Base-by-base conservation (phyloP, 2,888 invertebrate species). In the Chloroclysta siterata region DNA sequence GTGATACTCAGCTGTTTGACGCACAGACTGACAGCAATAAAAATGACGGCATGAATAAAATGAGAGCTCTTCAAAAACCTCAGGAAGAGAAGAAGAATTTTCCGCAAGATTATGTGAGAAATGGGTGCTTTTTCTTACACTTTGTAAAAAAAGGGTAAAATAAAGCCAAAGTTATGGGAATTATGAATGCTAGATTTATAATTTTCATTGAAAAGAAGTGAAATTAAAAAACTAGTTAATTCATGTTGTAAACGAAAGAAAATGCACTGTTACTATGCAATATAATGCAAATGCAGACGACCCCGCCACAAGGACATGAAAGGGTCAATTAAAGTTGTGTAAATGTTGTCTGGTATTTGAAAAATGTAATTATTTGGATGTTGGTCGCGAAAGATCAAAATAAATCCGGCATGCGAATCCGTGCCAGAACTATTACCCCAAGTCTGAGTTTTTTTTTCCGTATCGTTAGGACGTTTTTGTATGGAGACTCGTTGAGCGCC, bases 321-420 rank as follows among this genome's bases (percentile, higher is more conserved):
- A 60, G 46, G 39, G 41, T 44, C 47, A 60, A 60, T 55, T 47
- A 33, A 52, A 55, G 69, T 82, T 81, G 74, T 81, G 79, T 81
- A 82, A 15, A 83, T 69, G 69, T 75, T 72, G 88, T 89, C 87
- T 90, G 89, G 88, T 87, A 89, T 89, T 86, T 80, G 76, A 83
- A 85, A 86, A 87, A 88, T 89, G 68, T 82, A 78, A 85, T 87
- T 85, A 87, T 88, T 85, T 81, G 80, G 78, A 79, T 82, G 84
- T 82, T 77, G 72, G 77, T 74, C 72, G 82, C 78, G 76, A 70
- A 79, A 78, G 79, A 83, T 87, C 80, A 82, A 89, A 90, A 89
- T 90, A 88, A 88, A 85, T 75, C 73, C 81, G 81, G 76, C 76
- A 76, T 78, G 78, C 71, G 81, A 78, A 72, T 76, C 76, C 66